A percentile compares a stretch with the other conserved stretches of the same genome.
phyloP scores from a whole-genome alignment of 37 sponge, comb jelly and placozoan genomes.

The Aplysina aerophoba region DNA sequence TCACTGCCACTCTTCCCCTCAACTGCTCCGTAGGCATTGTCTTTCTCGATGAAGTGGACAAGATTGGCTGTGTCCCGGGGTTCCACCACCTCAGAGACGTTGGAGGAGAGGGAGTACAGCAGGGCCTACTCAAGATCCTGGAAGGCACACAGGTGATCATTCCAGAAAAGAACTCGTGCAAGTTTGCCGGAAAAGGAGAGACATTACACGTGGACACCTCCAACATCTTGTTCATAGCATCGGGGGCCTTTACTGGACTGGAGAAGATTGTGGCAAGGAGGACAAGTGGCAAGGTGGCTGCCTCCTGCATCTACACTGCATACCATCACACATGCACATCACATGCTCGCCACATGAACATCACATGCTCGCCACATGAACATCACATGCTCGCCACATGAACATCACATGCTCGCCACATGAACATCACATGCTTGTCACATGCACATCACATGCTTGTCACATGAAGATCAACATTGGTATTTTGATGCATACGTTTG shows the following conservation, averaged over 20 bases:
- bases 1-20: too few relatives aligned
- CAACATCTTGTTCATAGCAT: constrained; percentile 96
- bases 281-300: constrained; percentile 78
- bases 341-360: too few relatives aligned
- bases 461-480: too few relatives aligned
- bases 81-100: constrained; percentile 93
- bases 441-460: too few relatives aligned
- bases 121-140: constrained; percentile 96
- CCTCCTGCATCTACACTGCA: too few relatives aligned
- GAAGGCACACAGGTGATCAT: constrained; percentile 92
- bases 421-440: too few relatives aligned
- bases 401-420: too few relatives aligned
- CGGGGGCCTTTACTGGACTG: constrained; percentile 97
- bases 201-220: constrained; percentile 81
- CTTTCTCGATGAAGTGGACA: constrained; percentile 97
- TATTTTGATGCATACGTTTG: too few relatives aligned
- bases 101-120: constrained; percentile 99
- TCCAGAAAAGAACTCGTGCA: constrained; percentile 71
- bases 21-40: constrained; percentile 93
- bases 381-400: too few relatives aligned
- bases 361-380: too few relatives aligned
- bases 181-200: constrained; percentile 52
- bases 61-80: constrained; percentile 88
- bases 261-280: constrained; percentile 86
- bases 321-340: too few relatives aligned